phyloP scores from a whole-genome alignment of 2,797 vertebrate species.

The Pterois miles region DNA sequence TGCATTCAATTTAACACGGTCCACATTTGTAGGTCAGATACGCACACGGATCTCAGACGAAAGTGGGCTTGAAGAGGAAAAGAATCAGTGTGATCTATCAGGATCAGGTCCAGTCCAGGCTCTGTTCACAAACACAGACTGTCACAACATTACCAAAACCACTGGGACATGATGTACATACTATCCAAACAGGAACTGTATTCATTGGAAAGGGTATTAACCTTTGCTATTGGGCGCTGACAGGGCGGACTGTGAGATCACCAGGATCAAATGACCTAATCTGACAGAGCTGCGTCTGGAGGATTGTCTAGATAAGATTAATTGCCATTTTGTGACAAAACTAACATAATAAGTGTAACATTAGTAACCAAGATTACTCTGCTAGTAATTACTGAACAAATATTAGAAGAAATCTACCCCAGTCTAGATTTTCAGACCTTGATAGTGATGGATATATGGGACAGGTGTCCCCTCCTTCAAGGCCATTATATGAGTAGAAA shows the following conservation, averaged over 20 bases:
- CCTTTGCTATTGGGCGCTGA: conserved; percentile 63
- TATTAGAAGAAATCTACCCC: conserved; percentile 63
- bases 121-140: conserved; percentile 66
- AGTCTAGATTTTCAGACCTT: conserved; percentile 26
- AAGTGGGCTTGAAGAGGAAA: conserved; percentile 19
- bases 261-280: conserved; percentile 63
- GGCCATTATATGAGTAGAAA: neutral
- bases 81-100: neutral
- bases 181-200: conserved; percentile 71
- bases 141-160: conserved; percentile 78
- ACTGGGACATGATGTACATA: conserved; percentile 25
- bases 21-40: conserved; percentile 50
- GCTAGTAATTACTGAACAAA: conserved; percentile 61
- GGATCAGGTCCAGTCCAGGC: neutral
- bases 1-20: conserved; percentile 67
- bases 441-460: conserved; percentile 34
- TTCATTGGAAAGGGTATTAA: conserved; percentile 58
- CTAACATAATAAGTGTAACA: conserved; percentile 62
- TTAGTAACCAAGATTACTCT: conserved; percentile 55
- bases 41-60: conserved; percentile 5
- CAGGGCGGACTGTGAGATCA: conserved; percentile 66
- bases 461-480: conserved; percentile 19
- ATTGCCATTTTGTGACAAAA: conserved; percentile 62
- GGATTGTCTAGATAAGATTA: conserved; percentile 68
- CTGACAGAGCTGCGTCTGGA: conserved; percentile 39